These are phyloP conservation scores for Volucella zonaria DNA, from an alignment of 2,888 invertebrate genomes.

Conservation along the genomic window DNA sequence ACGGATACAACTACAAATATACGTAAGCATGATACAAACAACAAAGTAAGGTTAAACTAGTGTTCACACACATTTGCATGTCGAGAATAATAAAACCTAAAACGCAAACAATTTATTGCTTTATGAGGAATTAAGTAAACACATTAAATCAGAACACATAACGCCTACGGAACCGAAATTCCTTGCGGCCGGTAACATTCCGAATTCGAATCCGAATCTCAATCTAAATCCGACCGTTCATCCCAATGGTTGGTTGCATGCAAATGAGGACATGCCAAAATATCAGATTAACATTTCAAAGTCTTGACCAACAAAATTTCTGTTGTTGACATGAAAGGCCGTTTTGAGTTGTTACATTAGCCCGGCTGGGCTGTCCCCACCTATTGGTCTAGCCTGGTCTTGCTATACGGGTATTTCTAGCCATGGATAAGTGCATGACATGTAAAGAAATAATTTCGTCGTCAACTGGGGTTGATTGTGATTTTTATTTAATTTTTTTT, in stretches of 20 bases:
- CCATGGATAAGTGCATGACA: constrained; percentile 40
- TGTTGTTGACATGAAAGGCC: constrained; percentile 67
- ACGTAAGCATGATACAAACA: neutral
- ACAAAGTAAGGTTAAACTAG: constrained; percentile 17
- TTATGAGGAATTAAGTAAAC: constrained; percentile 65
- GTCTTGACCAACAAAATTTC: constrained; percentile 66
- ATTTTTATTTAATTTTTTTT: constrained; percentile 18
- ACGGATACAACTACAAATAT: no score
- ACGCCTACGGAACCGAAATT: constrained; percentile 52
- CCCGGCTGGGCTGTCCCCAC: neutral
- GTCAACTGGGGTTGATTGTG: constrained; percentile 37
- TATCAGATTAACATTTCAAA: constrained; percentile 67
- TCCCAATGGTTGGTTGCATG: constrained; percentile 37
- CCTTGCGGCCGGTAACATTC: constrained; percentile 32
- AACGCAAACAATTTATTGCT: constrained; percentile 60
- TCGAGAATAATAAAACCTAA: constrained; percentile 49
- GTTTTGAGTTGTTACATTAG: constrained; percentile 49
- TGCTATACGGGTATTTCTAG: neutral
- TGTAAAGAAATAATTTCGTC: constrained; percentile 54
- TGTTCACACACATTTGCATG: constrained; percentile 50
- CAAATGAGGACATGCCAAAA: constrained; percentile 64
- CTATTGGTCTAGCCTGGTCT: neutral
- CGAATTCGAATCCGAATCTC: neutral
- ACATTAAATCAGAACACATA: constrained; percentile 54
- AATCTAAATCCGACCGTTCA: neutral